A percentile compares a stretch with the other conserved stretches of the same genome.
phyloP scores from a whole-genome alignment of 2,797 vertebrate genomes.

The Varecia variegata region DNA sequence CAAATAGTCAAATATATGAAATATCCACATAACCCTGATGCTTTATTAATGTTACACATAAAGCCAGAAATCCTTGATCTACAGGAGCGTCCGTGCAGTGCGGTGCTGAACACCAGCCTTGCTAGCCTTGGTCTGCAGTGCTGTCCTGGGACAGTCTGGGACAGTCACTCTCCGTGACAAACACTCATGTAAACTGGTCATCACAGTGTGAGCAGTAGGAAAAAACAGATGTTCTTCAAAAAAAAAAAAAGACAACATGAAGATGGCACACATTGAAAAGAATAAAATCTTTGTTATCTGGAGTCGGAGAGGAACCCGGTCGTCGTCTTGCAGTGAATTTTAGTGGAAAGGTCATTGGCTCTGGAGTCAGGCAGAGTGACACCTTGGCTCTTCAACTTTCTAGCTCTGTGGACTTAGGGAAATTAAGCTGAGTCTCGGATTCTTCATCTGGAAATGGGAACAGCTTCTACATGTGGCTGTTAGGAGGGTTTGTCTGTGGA shows the following conservation, averaged over 20 bases:
- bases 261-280: neutral
- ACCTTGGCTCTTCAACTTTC: neutral
- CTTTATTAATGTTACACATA: fast-evolving
- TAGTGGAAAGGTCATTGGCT: neutral
- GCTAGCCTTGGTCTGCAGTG: fast-evolving
- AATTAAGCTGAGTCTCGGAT: neutral
- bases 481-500: neutral
- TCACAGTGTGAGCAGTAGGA: neutral
- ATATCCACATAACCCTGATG: fast-evolving
- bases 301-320: fast-evolving
- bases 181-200: neutral
- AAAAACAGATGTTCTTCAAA: neutral
- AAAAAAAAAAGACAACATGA: neutral
- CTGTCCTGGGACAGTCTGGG: no score
- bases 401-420: neutral
- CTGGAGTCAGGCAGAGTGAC: neutral
- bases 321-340: neutral
- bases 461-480: neutral
- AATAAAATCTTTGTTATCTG: neutral
- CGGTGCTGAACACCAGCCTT: no score
- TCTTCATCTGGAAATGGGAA: neutral
- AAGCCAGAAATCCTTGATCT: neutral
- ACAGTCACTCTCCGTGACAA: neutral
- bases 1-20: neutral
- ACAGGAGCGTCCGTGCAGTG: fast-evolving